These are phyloP conservation scores for Psittacula derbiana DNA, from an alignment of 2,797 vertebrate genomes.

Conservation along the genomic window DNA sequence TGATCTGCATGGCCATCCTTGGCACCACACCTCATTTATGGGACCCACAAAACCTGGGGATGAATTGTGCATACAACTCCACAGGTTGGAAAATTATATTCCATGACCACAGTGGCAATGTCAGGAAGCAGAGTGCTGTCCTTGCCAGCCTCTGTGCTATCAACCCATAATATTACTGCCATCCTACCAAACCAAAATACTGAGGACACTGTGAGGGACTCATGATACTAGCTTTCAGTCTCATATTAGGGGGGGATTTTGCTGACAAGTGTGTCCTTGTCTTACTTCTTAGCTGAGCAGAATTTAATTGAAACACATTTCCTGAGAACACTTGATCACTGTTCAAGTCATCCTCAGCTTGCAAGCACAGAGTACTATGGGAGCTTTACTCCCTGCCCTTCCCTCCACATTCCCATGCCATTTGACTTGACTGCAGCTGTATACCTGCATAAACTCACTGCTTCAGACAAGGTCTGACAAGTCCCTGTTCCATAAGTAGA, in stretches of 20 bases:
- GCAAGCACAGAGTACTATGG: background rate
- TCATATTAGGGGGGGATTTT: background rate
- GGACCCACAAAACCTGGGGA: background rate
- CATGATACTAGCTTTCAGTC: background rate
- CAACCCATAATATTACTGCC: background rate
- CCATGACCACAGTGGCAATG: accelerated
- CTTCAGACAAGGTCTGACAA: background rate
- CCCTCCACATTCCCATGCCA: background rate
- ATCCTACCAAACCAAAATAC: background rate
- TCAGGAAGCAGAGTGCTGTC: background rate
- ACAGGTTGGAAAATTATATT: background rate
- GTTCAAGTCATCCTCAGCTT: background rate
- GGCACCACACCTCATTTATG: background rate
- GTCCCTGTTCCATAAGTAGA: background rate
- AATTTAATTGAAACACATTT: conserved; percentile 52
- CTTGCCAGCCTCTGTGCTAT: background rate
- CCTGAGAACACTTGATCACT: conserved; percentile 34
- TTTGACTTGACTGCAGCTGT: conserved; percentile 20
- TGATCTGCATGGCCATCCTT: background rate
- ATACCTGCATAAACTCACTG: background rate
- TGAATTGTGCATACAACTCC: background rate
- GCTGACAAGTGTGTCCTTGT: conserved; percentile 33
- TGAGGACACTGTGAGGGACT: background rate
- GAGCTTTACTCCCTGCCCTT: background rate
- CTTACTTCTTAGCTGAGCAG: conserved; percentile 19